phyloP scores from a whole-genome alignment of 2,797 vertebrate species.

The Synanceia verrucosa region DNA sequence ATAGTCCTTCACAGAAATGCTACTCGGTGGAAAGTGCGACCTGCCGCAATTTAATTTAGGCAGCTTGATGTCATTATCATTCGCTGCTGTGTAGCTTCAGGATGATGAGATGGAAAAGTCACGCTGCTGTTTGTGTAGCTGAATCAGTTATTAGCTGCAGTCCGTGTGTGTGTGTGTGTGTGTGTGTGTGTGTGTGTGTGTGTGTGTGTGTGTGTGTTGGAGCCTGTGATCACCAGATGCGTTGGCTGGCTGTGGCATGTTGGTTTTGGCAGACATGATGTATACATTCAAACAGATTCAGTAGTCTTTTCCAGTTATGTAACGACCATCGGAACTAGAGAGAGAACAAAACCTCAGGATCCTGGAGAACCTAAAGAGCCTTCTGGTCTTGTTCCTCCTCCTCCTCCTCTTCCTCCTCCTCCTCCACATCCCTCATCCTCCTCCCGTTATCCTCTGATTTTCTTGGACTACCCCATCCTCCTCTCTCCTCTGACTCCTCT shows the following conservation, averaged over 20 bases:
- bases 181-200: too few relatives aligned
- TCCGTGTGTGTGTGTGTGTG: too few relatives aligned
- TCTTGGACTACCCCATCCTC: slow-evolving; percentile 44
- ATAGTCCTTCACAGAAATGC: slow-evolving; percentile 12
- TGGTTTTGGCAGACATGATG: slow-evolving; percentile 57
- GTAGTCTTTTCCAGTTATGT: slow-evolving; percentile 67
- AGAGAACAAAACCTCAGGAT: slow-evolving; percentile 68
- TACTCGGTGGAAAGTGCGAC: slow-evolving; percentile 30
- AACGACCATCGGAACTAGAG: slow-evolving; percentile 59
- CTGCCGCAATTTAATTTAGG: not conserved
- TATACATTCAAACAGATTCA: slow-evolving; percentile 60
- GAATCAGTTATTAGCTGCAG: slow-evolving; percentile 35
- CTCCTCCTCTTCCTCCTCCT: slow-evolving; percentile 33
- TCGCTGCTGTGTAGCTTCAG: not conserved
- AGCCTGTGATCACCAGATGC: slow-evolving; percentile 49
- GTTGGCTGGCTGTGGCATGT: slow-evolving; percentile 29
- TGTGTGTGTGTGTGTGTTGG: not conserved
- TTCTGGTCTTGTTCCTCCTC: slow-evolving; percentile 56
- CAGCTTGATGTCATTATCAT: slow-evolving; percentile 36
- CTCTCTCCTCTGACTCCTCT: slow-evolving; percentile 20
- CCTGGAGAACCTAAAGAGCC: slow-evolving; percentile 78
- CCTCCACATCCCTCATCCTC: slow-evolving; percentile 6
- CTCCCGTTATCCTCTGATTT: slow-evolving; percentile 34
- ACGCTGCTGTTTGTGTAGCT: slow-evolving; percentile 7
- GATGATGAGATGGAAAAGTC: slow-evolving; percentile 65